These are phyloP conservation scores for Cylindroiulus punctatus DNA, from an alignment of 2,888 invertebrate genomes.

Conservation along the genomic window DNA sequence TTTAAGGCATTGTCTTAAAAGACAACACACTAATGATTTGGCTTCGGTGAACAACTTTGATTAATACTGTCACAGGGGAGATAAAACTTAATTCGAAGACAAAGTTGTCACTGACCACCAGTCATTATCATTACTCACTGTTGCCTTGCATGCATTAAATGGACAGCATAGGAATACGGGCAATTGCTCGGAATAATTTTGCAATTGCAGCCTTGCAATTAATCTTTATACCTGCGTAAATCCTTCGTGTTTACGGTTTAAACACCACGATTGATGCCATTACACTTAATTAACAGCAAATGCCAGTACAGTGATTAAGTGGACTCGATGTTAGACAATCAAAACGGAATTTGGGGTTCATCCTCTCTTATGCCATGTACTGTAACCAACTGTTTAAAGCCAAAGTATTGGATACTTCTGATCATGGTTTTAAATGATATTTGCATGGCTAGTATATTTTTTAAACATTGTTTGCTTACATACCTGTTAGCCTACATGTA, in stretches of 20 bases:
- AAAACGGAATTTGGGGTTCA: background rate
- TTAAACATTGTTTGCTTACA: too few relatives aligned
- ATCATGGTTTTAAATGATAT: too few relatives aligned
- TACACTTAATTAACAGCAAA: slow-evolving; percentile 12
- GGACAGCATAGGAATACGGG: background rate
- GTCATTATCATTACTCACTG: slow-evolving; percentile 33
- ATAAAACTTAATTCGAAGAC: background rate
- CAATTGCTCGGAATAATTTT: slow-evolving; percentile 35
- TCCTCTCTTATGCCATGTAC: too few relatives aligned
- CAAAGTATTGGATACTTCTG: too few relatives aligned
- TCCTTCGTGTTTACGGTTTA: slow-evolving; percentile 28
- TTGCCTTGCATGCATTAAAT: slow-evolving; percentile 23
- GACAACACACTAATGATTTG: background rate
- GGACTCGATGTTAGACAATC: background rate
- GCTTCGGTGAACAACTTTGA: background rate
- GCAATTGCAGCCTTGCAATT: background rate
- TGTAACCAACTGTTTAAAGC: background rate
- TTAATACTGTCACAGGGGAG: background rate
- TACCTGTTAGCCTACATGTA: too few relatives aligned
- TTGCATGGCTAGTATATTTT: too few relatives aligned
- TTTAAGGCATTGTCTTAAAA: background rate
- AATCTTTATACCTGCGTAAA: slow-evolving; percentile 31
- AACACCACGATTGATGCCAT: background rate
- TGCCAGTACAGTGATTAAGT: background rate
- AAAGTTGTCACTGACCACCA: background rate